Percentiles rank a stretch among this genome's conserved stretches.
These are phyloP conservation scores for Caenorhabditis sp. DNA, from an alignment of 2,888 invertebrate genomes.

Conservation along the genomic window DNA sequence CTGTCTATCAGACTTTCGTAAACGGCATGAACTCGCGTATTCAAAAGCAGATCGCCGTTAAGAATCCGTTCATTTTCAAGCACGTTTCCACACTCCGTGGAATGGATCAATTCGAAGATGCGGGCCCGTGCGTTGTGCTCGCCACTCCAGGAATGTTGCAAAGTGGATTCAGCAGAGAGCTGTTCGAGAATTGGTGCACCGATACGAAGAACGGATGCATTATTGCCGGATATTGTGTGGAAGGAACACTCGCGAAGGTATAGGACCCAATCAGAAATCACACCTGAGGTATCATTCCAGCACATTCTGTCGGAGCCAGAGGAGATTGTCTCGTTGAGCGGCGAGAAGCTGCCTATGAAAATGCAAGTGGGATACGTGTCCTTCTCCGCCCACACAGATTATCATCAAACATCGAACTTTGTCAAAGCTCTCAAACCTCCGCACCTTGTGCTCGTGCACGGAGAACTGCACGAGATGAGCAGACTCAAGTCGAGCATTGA, in stretches of 20 bases:
- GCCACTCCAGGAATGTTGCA: constrained; percentile 99
- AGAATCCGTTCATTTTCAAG: constrained; percentile 98
- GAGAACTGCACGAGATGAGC: constrained; percentile 99
- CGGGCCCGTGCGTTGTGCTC: constrained; percentile 99
- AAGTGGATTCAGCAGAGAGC: constrained; percentile 94
- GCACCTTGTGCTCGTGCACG: constrained; percentile 96
- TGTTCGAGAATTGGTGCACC: constrained; percentile 99
- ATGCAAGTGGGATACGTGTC: constrained; percentile 92
- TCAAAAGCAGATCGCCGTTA: constrained; percentile 93
- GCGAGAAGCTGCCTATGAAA: constrained; percentile 91
- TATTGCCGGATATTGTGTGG: constrained; percentile 89
- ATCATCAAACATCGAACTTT: constrained; percentile 97
- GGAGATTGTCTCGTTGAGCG: constrained; percentile 94
- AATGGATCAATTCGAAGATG: constrained; percentile 99
- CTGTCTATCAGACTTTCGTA: constrained; percentile 98
- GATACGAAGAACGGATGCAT: constrained; percentile 98
- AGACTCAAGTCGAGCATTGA: constrained; percentile 93
- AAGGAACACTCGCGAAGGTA: constrained; percentile 82
- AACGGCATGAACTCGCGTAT: constrained; percentile 99
- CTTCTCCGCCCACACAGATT: constrained; percentile 98
- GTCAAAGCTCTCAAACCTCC: constrained; percentile 93
- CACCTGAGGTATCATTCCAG: no score
- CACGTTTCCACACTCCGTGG: constrained; percentile 88
- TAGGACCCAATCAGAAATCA: not conserved
- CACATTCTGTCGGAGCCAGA: constrained; percentile 96